Evolutionary conservation across 2,888 invertebrate species (phyloP).

Genomic region (Eucriotettix oculatus): DNA sequence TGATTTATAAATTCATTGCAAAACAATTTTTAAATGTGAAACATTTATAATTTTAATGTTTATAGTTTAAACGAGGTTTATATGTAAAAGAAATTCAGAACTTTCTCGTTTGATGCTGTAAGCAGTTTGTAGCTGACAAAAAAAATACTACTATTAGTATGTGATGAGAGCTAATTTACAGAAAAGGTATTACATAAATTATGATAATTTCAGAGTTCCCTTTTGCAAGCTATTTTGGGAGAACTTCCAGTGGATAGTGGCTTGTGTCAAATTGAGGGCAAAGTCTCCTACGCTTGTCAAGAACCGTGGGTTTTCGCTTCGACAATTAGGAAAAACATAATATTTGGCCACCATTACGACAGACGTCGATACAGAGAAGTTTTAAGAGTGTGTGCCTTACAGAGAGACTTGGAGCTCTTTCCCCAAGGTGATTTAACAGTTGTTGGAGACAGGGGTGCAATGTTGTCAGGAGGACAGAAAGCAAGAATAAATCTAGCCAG

Average conservation of each 20-base stretch:
- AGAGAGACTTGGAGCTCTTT: slow-evolving; percentile 54
- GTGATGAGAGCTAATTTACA: no score
- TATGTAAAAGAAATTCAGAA: no score
- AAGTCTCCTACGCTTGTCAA: slow-evolving; percentile 59
- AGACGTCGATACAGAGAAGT: slow-evolving; percentile 32
- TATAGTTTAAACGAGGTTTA: no score
- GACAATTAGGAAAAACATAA: slow-evolving; percentile 66
- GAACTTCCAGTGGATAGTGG: slow-evolving; percentile 51
- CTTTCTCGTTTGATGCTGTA: no score
- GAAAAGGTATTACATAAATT: no score
- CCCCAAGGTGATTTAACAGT: slow-evolving; percentile 60
- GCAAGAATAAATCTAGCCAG: slow-evolving; percentile 64
- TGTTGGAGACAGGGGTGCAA: slow-evolving; percentile 67
- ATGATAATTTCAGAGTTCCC: slow-evolving; percentile 38
- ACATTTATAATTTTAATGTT: no score
- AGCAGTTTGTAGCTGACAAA: no score
- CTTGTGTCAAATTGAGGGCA: slow-evolving; percentile 42
- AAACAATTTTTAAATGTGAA: no score
- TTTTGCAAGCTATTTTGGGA: slow-evolving; percentile 54
- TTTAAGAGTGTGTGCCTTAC: slow-evolving; percentile 44
- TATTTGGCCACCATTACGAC: slow-evolving; percentile 57
- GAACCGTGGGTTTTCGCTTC: slow-evolving; percentile 72
- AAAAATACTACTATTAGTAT: no score
- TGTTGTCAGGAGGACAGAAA: slow-evolving; percentile 69
- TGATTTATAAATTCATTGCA: no score